phyloP scores from a whole-genome alignment of 2,113 vertebrate species.

The Psittacula cyanocephala region DNA sequence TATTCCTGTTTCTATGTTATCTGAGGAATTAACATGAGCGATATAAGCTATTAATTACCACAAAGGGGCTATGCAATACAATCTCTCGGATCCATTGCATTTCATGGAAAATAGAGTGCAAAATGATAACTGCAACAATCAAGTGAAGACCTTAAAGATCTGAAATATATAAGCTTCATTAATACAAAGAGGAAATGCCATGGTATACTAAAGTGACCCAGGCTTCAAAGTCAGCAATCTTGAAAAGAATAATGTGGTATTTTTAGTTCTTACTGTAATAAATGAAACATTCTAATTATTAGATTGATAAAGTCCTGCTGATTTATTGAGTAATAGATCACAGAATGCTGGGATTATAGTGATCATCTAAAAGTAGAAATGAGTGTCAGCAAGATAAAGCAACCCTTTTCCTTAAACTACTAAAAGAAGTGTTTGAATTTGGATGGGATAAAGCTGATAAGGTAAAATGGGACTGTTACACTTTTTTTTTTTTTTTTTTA shows the following conservation, averaged over 20 bases:
- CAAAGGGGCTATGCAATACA: not conserved
- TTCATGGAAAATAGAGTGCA: not conserved
- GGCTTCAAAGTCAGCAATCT: not conserved
- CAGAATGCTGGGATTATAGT: not conserved
- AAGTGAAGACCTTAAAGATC: not conserved
- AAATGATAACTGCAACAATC: not conserved
- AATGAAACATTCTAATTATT: not conserved
- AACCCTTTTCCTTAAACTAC: not conserved
- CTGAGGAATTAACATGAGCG: not conserved
- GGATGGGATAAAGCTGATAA: not conserved
- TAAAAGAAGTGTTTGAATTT: not conserved
- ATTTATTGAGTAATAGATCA: not conserved
- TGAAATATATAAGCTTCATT: not conserved
- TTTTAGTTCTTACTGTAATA: not conserved
- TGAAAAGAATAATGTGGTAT: not conserved
- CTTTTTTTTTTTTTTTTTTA: accelerated
- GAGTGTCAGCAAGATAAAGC: not conserved
- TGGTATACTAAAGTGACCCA: not conserved
- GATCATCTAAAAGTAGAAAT: not conserved
- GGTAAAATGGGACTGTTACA: not conserved
- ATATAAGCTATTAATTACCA: not conserved
- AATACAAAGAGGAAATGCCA: not conserved
- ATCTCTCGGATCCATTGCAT: not conserved
- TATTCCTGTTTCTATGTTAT: not conserved
- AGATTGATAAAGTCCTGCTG: not conserved